These are phyloP conservation scores for Chanos chanos DNA, from an alignment of 2,797 vertebrate genomes.

Conservation along the genomic window DNA sequence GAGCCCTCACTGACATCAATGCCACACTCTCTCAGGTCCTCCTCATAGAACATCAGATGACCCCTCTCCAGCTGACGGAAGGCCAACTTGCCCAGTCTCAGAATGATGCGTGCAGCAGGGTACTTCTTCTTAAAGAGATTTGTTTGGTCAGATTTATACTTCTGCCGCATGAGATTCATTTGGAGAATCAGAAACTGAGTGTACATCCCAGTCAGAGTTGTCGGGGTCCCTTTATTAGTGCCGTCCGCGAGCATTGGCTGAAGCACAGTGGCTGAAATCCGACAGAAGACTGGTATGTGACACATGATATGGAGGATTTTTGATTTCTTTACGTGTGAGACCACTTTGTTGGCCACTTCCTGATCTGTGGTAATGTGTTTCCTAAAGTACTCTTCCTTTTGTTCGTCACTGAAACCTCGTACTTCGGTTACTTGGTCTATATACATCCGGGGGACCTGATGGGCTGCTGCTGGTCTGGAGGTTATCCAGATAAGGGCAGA, in stretches of 20 bases:
- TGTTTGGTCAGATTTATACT: no score
- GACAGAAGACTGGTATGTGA: constrained; percentile 10
- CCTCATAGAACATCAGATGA: no score
- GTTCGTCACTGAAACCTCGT: background rate
- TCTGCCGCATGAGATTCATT: no score
- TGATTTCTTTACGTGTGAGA: background rate
- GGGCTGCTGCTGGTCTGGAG: background rate
- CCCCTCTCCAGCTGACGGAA: no score
- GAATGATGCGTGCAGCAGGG: no score
- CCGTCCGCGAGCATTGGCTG: background rate
- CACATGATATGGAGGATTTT: constrained; percentile 2
- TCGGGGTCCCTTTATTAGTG: background rate
- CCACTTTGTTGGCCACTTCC: constrained; percentile 1
- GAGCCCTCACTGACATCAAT: no score
- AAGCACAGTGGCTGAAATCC: constrained; percentile 14
- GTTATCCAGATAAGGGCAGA: no score
- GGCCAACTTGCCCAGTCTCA: no score
- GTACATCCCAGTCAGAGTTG: no score
- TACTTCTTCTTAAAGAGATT: no score
- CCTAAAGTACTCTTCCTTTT: background rate
- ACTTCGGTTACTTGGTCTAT: background rate
- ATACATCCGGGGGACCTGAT: background rate
- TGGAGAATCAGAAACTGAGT: no score
- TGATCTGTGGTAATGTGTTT: background rate
- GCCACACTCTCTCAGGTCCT: no score